Conservation (phyloP, 2,888 invertebrate species). For the Griposia aprilina region DNA sequence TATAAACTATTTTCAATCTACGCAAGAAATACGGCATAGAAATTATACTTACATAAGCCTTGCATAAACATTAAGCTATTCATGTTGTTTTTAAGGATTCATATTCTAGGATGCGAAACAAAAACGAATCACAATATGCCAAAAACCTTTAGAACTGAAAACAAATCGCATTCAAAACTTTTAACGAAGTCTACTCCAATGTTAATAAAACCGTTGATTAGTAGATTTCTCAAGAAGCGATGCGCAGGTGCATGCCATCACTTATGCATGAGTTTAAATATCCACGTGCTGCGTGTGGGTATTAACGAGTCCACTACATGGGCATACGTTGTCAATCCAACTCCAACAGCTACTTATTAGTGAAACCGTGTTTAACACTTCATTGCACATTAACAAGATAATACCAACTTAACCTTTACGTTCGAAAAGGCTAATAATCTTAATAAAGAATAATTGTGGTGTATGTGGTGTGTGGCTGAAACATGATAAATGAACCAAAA, state of each 20-base stretch:
- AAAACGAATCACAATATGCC: conserved; percentile 12
- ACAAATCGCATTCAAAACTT: not conserved
- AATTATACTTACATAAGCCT: not conserved
- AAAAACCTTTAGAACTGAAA: conserved; percentile 13
- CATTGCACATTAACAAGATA: not conserved
- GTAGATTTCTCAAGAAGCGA: not conserved
- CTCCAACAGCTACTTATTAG: not conserved
- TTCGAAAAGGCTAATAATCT: not conserved
- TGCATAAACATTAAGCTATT: not conserved
- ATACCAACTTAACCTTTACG: not conserved
- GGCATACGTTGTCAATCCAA: conserved; percentile 13
- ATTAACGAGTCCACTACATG: not conserved
- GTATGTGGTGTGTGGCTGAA: not conserved
- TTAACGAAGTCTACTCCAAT: conserved; percentile 1
- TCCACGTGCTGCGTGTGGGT: not conserved
- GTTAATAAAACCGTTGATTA: not conserved
- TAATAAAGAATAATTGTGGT: not conserved
- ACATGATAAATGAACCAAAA: not conserved
- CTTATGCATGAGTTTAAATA: conserved; percentile 40
- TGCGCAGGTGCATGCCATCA: conserved; percentile 39
- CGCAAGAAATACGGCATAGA: not conserved
- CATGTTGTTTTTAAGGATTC: not conserved
- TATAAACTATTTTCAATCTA: not conserved
- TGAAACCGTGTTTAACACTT: conserved; percentile 7
- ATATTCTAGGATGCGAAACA: not conserved